These are phyloP conservation scores for Mycteria americana DNA, from an alignment of 2,797 vertebrate genomes.

Conservation along the genomic window DNA sequence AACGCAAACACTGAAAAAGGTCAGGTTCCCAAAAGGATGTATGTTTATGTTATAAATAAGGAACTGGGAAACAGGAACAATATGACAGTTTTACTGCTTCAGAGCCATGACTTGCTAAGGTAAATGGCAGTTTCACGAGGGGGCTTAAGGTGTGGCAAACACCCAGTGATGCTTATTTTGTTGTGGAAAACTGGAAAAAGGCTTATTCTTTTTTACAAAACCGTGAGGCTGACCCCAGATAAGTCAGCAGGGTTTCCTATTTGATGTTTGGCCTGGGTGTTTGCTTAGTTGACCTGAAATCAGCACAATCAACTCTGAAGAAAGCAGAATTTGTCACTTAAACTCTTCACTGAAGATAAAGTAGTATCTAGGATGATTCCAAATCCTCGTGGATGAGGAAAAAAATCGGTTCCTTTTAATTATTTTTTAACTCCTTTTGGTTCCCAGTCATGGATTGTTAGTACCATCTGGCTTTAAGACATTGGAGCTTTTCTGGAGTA, in stretches of 20 bases:
- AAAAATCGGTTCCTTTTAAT: neutral
- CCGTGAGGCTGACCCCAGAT: neutral
- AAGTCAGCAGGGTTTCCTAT: neutral
- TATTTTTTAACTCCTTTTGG: neutral
- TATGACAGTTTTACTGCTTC: conserved; percentile 20
- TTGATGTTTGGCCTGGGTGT: neutral
- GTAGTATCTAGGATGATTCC: neutral
- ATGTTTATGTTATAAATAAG: conserved; percentile 61
- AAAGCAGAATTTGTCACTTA: neutral
- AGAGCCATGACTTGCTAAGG: neutral
- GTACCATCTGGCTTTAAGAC: conserved; percentile 31
- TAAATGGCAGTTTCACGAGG: neutral
- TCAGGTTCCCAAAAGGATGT: conserved; percentile 58
- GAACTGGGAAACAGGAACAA: conserved; percentile 50
- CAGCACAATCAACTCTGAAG: neutral
- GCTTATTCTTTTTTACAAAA: neutral
- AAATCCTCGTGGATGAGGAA: neutral
- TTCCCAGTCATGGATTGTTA: conserved; percentile 41
- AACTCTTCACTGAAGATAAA: neutral
- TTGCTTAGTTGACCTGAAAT: neutral
- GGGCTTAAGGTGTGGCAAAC: neutral
- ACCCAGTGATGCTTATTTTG: neutral
- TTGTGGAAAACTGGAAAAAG: neutral
- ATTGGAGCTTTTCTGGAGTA: neutral
- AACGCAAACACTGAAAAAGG: conserved; percentile 40